Conservation (phyloP, 2,797 vertebrate species). For the Schizopygopsis malacanthus region DNA sequence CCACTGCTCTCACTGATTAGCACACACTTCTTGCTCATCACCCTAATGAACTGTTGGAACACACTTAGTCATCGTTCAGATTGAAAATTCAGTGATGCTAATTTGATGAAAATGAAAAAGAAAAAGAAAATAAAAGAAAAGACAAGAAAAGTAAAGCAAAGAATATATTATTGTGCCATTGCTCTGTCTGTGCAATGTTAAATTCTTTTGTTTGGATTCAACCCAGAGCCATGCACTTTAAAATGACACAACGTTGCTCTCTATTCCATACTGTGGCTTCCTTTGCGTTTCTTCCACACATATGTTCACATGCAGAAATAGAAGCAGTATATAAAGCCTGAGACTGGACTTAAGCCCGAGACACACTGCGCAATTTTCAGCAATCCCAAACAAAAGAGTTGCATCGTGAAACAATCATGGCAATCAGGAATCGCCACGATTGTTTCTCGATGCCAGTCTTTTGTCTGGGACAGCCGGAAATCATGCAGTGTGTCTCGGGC, state of each 20-base stretch:
- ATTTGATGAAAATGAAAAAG: background rate
- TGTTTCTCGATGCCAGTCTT: too few relatives aligned
- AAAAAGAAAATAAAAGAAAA: background rate
- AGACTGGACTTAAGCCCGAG: too few relatives aligned
- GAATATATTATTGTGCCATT: background rate
- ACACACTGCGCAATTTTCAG: too few relatives aligned
- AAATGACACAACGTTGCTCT: background rate
- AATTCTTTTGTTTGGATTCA: background rate
- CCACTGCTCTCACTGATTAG: slow-evolving; percentile 37
- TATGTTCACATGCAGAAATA: background rate
- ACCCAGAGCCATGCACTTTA: background rate
- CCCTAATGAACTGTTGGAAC: slow-evolving; percentile 31
- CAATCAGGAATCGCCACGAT: too few relatives aligned
- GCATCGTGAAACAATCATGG: too few relatives aligned
- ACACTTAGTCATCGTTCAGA: slow-evolving; percentile 25
- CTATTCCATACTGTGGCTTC: background rate
- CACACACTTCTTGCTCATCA: slow-evolving; percentile 37
- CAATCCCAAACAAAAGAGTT: too few relatives aligned
- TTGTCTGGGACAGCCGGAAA: too few relatives aligned
- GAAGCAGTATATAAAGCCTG: background rate
- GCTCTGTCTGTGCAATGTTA: background rate
- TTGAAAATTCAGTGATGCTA: slow-evolving; percentile 6
- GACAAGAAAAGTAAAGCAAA: too few relatives aligned
- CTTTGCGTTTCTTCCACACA: background rate
- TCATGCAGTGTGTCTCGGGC: too few relatives aligned